phyloP scores from a whole-genome alignment of 1,140 invertebrate genomes.

The Adoxophyes honmai region DNA sequence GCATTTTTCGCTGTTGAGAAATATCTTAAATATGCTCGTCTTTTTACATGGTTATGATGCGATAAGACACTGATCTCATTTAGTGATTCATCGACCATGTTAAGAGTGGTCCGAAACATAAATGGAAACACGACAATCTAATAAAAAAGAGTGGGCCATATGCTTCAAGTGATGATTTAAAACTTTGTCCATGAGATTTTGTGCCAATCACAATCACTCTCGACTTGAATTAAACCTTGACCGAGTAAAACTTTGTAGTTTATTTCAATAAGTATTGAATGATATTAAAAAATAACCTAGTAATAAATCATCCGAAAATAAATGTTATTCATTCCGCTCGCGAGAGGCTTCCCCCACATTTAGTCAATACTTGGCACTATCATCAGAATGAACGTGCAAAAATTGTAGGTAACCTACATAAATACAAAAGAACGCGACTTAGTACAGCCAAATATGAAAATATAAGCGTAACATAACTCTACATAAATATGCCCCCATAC shows the following conservation, averaged over 20 bases:
- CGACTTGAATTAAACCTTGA: slow-evolving; percentile 5
- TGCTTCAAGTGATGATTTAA: slow-evolving; percentile 13
- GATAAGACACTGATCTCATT: slow-evolving; percentile 49
- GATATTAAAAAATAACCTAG: neutral
- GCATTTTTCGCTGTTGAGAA: neutral
- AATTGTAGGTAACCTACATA: neutral
- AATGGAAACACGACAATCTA: slow-evolving; percentile 26
- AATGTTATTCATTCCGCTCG: neutral
- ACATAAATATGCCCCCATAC: too few relatives aligned
- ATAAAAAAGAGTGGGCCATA: slow-evolving; percentile 19
- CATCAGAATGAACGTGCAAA: neutral
- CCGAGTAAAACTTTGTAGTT: neutral
- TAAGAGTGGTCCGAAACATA: slow-evolving; percentile 23
- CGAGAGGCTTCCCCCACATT: neutral
- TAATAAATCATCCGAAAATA: neutral
- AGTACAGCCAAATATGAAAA: too few relatives aligned
- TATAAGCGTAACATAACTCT: too few relatives aligned
- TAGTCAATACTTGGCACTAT: neutral
- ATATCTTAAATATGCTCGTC: neutral
- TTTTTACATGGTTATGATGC: slow-evolving; percentile 15
- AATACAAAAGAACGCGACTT: too few relatives aligned
- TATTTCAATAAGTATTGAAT: neutral
- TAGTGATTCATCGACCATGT: slow-evolving; percentile 45
- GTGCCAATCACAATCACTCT: neutral
- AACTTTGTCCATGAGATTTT: neutral